Conservation (phyloP, 2,113 vertebrate genomes). For the Alouatta palliata region DNA sequence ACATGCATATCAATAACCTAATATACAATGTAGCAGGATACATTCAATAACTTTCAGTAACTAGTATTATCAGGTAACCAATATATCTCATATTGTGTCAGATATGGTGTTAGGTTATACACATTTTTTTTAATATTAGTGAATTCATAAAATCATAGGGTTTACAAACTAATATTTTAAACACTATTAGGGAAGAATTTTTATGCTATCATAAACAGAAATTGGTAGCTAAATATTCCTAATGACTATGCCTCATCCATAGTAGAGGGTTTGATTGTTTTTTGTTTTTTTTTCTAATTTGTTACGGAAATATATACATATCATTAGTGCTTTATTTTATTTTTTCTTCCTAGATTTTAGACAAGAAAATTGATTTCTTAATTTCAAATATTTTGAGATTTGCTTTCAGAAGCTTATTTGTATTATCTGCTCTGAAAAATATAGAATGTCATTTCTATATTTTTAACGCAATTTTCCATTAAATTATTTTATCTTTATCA, state of each 20-base stretch:
- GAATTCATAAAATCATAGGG: background rate
- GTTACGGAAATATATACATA: background rate
- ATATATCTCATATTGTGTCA: background rate
- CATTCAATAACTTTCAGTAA: background rate
- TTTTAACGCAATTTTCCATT: background rate
- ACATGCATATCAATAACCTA: background rate
- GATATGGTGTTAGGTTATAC: background rate
- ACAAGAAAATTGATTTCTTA: background rate
- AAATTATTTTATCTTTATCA: background rate
- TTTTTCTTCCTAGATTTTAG: conserved; percentile 16
- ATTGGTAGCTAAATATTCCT: background rate
- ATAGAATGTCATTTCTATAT: background rate
- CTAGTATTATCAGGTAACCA: background rate
- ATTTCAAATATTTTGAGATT: background rate
- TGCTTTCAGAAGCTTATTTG: background rate
- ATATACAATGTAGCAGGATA: background rate
- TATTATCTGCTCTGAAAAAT: background rate
- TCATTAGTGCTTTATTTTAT: background rate
- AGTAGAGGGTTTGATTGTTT: background rate
- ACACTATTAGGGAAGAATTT: background rate
- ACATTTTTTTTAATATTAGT: background rate
- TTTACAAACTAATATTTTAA: background rate
- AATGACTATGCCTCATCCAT: background rate
- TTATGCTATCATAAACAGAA: background rate
- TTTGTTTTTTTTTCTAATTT: background rate